Percentiles rank a stretch among this genome's conserved stretches.
Evolutionary conservation across 2,113 vertebrate species (phyloP).

Genomic region (Xenopus borealis): DNA sequence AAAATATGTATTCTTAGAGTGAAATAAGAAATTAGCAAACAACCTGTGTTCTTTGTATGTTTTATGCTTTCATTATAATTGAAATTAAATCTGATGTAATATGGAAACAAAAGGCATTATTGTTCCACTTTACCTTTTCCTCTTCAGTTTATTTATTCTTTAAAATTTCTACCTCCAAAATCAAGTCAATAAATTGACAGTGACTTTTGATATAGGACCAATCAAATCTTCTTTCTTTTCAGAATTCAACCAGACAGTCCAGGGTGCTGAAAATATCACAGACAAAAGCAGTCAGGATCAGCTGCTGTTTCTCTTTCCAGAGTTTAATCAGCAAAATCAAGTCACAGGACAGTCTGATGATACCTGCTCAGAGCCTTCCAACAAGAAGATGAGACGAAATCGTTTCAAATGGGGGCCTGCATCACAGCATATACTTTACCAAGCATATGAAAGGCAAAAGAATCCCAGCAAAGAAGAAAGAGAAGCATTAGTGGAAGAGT

Average conservation of each 20-base stretch:
- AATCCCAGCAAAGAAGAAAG: constrained; percentile 98
- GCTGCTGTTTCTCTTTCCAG: constrained; percentile 95
- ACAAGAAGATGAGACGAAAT: constrained; percentile 96
- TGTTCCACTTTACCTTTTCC: no score
- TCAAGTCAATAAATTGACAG: background rate
- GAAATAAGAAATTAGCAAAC: no score
- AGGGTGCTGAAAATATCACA: constrained; percentile 86
- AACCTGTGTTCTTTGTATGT: no score
- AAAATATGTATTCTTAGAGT: no score
- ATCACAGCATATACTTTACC: constrained; percentile 98
- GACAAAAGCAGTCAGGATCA: constrained; percentile 97
- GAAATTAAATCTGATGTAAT: no score
- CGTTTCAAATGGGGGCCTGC: constrained; percentile 99
- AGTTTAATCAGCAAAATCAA: constrained; percentile 88
- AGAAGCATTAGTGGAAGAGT: constrained; percentile 91
- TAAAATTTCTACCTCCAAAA: background rate
- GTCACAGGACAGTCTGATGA: constrained; percentile 82
- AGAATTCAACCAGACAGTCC: constrained; percentile 96
- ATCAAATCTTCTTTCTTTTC: constrained; percentile 74
- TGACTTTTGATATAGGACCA: constrained; percentile 54
- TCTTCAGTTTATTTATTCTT: background rate
- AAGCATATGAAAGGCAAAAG: constrained; percentile 96
- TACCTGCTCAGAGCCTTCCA: constrained; percentile 83
- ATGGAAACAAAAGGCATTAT: no score
- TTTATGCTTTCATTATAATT: no score